Percentiles rank a stretch among this genome's conserved stretches.
These are phyloP conservation scores for Hydrozoanthus gracilis DNA, from an alignment of 92 coral and sea anemone genomes.

Conservation along the genomic window DNA sequence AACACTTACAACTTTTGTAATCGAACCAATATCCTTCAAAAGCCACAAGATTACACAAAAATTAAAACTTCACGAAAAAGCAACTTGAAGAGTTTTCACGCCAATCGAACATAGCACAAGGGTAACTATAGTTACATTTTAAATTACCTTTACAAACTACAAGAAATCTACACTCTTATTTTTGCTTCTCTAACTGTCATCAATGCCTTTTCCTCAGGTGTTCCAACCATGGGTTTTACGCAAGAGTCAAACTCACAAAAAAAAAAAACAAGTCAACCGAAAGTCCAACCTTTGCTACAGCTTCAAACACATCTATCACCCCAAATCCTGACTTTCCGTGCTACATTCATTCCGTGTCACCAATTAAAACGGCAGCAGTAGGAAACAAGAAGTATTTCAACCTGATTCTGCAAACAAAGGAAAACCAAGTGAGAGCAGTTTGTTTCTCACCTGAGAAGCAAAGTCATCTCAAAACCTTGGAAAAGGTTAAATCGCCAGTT, in stretches of 20 bases:
- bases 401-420: constrained; percentile 21
- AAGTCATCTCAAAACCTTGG: constrained; percentile 21
- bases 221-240: background rate
- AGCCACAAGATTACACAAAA: background rate
- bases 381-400: constrained; percentile 19
- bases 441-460: constrained; percentile 22
- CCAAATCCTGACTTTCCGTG: constrained; percentile 4
- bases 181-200: background rate
- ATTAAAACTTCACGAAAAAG: background rate
- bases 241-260: background rate
- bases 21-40: constrained; percentile 49
- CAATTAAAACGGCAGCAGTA: constrained; percentile 11
- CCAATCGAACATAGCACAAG: background rate
- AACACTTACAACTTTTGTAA: constrained; percentile 30
- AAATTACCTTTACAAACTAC: background rate
- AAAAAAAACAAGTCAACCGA: background rate
- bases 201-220: constrained; percentile 20
- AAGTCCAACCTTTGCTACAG: background rate
- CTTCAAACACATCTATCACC: background rate
- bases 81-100: background rate
- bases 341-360: constrained; percentile 24
- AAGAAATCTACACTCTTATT: background rate
- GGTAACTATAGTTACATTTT: background rate
- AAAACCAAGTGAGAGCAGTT: constrained; percentile 15
- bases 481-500: constrained; percentile 2